Evolutionary conservation across 2,797 vertebrate genomes (phyloP), one percentile per base, ranked within the genome.

Genomic region (Poecilia gillii): DNA sequence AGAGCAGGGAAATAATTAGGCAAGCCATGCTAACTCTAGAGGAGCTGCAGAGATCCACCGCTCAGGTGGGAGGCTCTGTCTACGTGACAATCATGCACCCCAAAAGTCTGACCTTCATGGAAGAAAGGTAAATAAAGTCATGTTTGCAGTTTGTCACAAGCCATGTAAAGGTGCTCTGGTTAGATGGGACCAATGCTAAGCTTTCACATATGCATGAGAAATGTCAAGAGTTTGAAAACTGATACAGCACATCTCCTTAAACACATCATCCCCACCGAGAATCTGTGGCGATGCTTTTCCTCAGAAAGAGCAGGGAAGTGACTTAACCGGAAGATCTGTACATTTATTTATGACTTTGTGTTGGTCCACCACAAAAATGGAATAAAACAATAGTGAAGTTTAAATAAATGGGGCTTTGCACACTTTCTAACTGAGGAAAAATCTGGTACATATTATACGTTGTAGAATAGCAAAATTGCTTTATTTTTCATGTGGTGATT

Each of bases 401-500:
- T 7, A n/a, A 0, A 1, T n/a, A 3, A 14, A 71, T 12, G 25
- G n/a, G 13, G 9, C n/a, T 71, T 71, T 28, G 12, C 25, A n/a
- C 62, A 20, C 6, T 46, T 71, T 2, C 31, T 46, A 70, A 75
- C 39, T n/a, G 70, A 53, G 12, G 39, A 46, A 68, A 49, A 73
- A 70, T 70, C n/a, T 73, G 68, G 31, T 28, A 41, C 20, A 64
- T 23, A 64, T 41, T 66, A 66, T 33, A 49, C 1, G 47, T 1
- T 71, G 74, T 45, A 76, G 72, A 49, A 31, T 39, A 33, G 33
- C 11, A 47, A 36, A 70, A 53, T 25, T 70, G 77, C 33, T 31
- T 45, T 45, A 43, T 53, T 14, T 1, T 47, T 43, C 53, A 23
- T 25, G 43, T n/a, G 36, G 70, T 53, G 0, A 46, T n/a, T 31